phyloP scores from a whole-genome alignment of 2,888 invertebrate genomes.

The Hirtodrosophila trivittata region DNA sequence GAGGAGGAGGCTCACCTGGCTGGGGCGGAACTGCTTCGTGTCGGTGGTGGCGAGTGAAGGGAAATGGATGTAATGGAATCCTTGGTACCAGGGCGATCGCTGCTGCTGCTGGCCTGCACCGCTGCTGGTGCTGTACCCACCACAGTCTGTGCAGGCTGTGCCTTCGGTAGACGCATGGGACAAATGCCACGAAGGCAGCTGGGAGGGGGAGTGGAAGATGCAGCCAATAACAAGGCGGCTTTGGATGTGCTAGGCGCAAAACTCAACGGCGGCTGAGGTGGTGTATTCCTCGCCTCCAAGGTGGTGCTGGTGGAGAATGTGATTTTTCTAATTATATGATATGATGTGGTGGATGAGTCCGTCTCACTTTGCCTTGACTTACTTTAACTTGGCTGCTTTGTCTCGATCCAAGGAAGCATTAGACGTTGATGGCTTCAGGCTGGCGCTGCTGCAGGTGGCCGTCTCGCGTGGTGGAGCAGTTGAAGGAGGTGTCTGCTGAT shows the following conservation, averaged over 20 bases:
- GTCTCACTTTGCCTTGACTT: constrained; percentile 34
- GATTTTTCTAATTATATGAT: constrained; percentile 72
- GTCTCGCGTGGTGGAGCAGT: constrained; percentile 84
- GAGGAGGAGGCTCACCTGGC: too few relatives aligned
- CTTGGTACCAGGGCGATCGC: constrained; percentile 58
- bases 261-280: constrained; percentile 22
- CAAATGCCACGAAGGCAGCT: constrained; percentile 26
- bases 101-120: constrained; percentile 47
- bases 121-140: constrained; percentile 41
- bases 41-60: constrained; percentile 72
- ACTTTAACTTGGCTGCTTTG: constrained; percentile 66
- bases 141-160: constrained; percentile 20
- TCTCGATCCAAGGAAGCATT: constrained; percentile 68
- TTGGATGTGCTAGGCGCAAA: too few relatives aligned
- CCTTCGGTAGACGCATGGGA: constrained; percentile 36
- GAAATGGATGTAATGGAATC: constrained; percentile 75
- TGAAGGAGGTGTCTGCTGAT: constrained; percentile 82
- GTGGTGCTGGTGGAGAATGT: constrained; percentile 76
- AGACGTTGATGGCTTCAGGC: constrained; percentile 47
- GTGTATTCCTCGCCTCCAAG: constrained; percentile 40
- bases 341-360: background rate
- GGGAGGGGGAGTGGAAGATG: too few relatives aligned
- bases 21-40: constrained; percentile 74
- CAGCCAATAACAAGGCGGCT: too few relatives aligned
- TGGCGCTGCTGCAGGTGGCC: constrained; percentile 59